Conservation (phyloP, 2,888 invertebrate species). For the Parascotia fuliginaria region DNA sequence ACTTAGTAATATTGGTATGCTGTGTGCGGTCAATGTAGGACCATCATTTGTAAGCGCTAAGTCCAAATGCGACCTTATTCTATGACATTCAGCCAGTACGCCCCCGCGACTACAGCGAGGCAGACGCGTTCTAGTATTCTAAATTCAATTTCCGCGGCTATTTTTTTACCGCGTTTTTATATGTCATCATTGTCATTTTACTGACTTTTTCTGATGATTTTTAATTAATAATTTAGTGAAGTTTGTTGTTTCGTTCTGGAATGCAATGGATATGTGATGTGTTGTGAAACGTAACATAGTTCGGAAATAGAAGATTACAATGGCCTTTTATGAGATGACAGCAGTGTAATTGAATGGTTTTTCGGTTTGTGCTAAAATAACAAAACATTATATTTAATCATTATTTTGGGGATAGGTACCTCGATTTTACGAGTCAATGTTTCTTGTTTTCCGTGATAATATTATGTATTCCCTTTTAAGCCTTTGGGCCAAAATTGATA, state of each 20-base stretch:
- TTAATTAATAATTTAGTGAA: not conserved
- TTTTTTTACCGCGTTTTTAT: constrained; percentile 45
- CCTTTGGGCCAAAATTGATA: not conserved
- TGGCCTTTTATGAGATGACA: constrained; percentile 22
- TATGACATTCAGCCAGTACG: constrained; percentile 42
- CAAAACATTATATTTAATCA: not conserved
- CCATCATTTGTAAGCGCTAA: constrained; percentile 1
- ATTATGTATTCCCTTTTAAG: not conserved
- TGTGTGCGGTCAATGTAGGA: not conserved
- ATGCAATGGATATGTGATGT: constrained; percentile 6
- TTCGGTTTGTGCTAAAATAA: not conserved
- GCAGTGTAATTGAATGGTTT: constrained; percentile 11
- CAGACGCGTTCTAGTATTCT: constrained; percentile 39
- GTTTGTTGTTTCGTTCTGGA: not conserved
- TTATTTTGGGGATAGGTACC: not conserved
- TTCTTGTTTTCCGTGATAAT: not conserved
- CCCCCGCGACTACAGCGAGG: constrained; percentile 35
- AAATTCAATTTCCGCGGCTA: constrained; percentile 34
- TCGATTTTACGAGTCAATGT: not conserved
- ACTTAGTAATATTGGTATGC: not conserved
- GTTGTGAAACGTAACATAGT: constrained; percentile 11
- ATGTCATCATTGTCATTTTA: no score
- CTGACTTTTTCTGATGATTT: constrained; percentile 6
- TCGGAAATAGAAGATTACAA: constrained; percentile 15
- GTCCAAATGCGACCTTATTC: constrained; percentile 7